phyloP scores from a whole-genome alignment of 2,888 invertebrate species.

The Buathra laborator region DNA sequence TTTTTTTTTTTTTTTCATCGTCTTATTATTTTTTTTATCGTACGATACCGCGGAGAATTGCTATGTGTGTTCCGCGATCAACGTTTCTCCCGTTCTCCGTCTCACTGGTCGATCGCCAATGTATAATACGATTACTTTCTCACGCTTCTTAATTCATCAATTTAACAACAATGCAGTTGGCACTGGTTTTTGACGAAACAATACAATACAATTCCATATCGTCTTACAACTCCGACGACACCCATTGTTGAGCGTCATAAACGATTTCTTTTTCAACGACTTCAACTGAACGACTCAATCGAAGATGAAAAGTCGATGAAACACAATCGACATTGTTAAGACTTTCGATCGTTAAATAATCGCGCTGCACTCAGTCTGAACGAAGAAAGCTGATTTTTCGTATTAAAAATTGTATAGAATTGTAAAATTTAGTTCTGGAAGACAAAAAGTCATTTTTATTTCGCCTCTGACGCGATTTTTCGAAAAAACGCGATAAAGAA shows the following conservation, averaged over 20 bases:
- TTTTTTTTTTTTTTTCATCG: slow-evolving; percentile 26
- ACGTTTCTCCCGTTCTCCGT: background rate
- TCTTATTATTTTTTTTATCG: slow-evolving; percentile 4
- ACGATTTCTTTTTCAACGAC: background rate
- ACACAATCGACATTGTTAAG: background rate
- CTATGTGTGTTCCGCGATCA: slow-evolving; percentile 23
- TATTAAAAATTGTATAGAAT: background rate
- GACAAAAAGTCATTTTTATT: too few species aligned
- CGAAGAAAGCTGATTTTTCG: background rate
- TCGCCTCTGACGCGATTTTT: too few species aligned
- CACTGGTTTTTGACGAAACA: slow-evolving; percentile 6
- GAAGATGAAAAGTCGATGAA: background rate
- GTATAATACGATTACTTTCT: slow-evolving; percentile 13
- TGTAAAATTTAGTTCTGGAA: background rate
- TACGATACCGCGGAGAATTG: slow-evolving; percentile 34
- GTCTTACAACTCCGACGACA: background rate
- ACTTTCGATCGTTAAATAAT: too few species aligned
- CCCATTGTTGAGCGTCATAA: background rate
- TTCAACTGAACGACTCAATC: background rate
- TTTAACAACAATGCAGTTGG: background rate
- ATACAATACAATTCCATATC: background rate
- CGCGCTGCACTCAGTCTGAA: too few species aligned
- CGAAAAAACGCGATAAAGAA: too few species aligned
- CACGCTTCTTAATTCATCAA: slow-evolving; percentile 3
- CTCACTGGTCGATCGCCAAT: slow-evolving; percentile 6